Evolutionary conservation across 2,797 vertebrate species (phyloP), one percentile per base, ranked within the genome.

Genomic region (Schizothorax lantsangensis): DNA sequence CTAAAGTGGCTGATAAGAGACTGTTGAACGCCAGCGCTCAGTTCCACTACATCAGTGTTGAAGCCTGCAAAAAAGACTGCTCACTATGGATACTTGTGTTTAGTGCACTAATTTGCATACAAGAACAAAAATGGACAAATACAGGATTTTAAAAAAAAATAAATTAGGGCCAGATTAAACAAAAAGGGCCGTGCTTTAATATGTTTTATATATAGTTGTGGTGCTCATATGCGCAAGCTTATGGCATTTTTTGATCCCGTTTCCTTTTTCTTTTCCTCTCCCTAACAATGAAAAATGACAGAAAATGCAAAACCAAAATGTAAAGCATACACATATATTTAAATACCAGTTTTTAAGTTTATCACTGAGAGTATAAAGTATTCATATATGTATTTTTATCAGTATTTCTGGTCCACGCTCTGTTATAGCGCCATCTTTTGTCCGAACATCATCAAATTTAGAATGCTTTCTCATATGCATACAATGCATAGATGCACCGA

Each of bases 1-100:
- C 89, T 91, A 89, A 90, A 91, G 90, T 47, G 86, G 54, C 88
- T 84, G 78, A 92, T 88, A 91, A 88, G 91, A 86, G 87, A 88
- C 69, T 84, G 54, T 26, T 77, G 74, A 40, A 19, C 71, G 33
- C 84, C 19, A 80, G 40, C 84, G 81, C 88, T 88, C 69, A 1
- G 59, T 49, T 82, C 66, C 80, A 81, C 80, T 52, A 52, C 30
- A 82, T 54, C 64, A 68, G 21, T 1, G 19, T 33, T 68, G 79
- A 47, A 49, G 26, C 62, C 86, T 89, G 88, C 38, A 21, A 40
- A 71, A 62, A 11, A 79, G 77, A 43, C 77, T 62, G 77, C 15
- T 79, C 23, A 43, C 33, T 79, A 15, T 6, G 54, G 36, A 62
- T 79, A 19, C 77, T 62, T 79, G 77, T 15, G 52, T n/a, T 43